Conservation (phyloP, 2,113 vertebrate species). For the Gadus chalcogrammus region DNA sequence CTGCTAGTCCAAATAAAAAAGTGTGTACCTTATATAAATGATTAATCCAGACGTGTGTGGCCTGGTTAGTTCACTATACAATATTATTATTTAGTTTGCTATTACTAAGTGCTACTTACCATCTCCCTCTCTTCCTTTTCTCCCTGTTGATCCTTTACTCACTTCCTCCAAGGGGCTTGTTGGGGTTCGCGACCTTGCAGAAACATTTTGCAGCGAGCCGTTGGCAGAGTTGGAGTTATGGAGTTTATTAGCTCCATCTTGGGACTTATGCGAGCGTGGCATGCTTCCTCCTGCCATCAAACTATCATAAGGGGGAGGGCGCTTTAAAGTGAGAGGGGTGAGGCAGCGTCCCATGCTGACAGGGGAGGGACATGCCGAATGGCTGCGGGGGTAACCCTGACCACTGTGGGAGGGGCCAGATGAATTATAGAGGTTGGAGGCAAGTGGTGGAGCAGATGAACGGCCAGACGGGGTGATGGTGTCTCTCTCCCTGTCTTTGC, state of each 20-base stretch:
- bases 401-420: constrained; percentile 81
- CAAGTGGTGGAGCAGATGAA: constrained; percentile 87
- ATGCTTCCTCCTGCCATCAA: constrained; percentile 86
- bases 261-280: constrained; percentile 73
- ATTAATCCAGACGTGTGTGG: neutral
- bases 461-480: constrained; percentile 80
- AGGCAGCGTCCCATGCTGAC: constrained; percentile 89
- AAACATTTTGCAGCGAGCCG: constrained; percentile 78
- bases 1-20: no score
- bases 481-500: constrained; percentile 38
- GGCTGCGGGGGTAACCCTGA: constrained; percentile 88
- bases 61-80: no score
- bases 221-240: constrained; percentile 79
- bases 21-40: neutral
- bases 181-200: constrained; percentile 83
- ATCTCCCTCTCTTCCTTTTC: constrained; percentile 82
- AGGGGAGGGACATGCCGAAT: constrained; percentile 91
- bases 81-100: neutral
- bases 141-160: constrained; percentile 84
- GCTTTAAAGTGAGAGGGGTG: constrained; percentile 90
- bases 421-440: constrained; percentile 85
- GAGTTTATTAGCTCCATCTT: constrained; percentile 79
- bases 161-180: constrained; percentile 92
- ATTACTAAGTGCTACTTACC: constrained; percentile 74
- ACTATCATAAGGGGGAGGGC: constrained; percentile 90